A percentile compares a stretch with the other conserved stretches of the same genome.
These are phyloP conservation scores for Schlechtendalia chinensis DNA, from an alignment of 1,140 invertebrate genomes.

Conservation along the genomic window DNA sequence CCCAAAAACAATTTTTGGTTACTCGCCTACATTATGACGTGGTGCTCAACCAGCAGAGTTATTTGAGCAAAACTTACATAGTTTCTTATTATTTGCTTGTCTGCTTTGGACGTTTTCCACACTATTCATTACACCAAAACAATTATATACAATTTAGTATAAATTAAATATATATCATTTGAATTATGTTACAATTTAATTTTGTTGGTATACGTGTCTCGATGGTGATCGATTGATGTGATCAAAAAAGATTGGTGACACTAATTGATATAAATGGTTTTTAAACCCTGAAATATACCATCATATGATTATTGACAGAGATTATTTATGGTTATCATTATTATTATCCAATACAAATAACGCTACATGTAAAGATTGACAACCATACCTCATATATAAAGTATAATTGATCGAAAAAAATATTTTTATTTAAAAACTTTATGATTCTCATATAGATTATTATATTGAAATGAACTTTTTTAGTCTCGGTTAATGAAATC, in stretches of 20 bases:
- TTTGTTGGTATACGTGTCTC: neutral
- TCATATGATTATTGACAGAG: neutral
- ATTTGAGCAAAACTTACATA: neutral
- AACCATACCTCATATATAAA: no score
- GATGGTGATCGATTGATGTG: conserved; percentile 6
- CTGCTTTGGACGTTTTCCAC: neutral
- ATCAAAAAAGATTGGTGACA: neutral
- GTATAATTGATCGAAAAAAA: no score
- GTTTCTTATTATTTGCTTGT: neutral
- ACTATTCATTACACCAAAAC: neutral
- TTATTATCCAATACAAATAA: neutral
- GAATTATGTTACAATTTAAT: neutral
- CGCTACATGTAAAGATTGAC: no score
- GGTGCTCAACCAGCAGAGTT: neutral
- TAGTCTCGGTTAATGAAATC: no score
- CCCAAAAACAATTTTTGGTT: no score
- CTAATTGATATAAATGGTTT: conserved; percentile 3
- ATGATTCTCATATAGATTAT: no score
- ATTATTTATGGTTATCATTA: neutral
- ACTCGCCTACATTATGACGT: no score
- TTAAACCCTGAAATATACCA: neutral
- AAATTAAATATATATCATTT: neutral
- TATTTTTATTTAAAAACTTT: no score
- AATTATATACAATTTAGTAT: conserved; percentile 20
- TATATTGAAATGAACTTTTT: no score